Evolutionary conservation across 2,797 vertebrate species (phyloP), one percentile per base, ranked within the genome.

Genomic region (Synanceia verrucosa): DNA sequence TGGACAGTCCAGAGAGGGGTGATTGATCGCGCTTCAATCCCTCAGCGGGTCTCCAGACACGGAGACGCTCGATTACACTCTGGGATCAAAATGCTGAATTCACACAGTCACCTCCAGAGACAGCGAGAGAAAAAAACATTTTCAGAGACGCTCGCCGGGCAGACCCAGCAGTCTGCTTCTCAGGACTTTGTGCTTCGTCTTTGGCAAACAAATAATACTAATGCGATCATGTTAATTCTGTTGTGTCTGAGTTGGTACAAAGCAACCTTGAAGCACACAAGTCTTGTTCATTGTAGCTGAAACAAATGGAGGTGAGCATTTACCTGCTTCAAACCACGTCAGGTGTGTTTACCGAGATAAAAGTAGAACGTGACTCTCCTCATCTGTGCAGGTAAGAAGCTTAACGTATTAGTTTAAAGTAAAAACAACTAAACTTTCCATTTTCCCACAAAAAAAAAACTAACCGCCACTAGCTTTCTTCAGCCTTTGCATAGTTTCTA

Each of bases 11-110:
- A 29, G 76, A 81, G 67, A 82, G 84, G 55, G 67, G 86, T 91
- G 87, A 92, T 91, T 85, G 90, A 91, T 91, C 77, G 81, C 14
- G 60, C 78, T 75, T 89, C 82, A 77, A 88, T 88, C 87, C 84
- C 85, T 89, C 83, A 37, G 75, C 37, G 70, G 78, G 76, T 91
- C 86, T 89, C 79, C 84, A 87, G 89, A 88, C 89, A 82, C 71
- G 83, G 83, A 82, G 88, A 89, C 70, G 87, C 87, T 92, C 86
- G 74, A 92, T 92, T 90, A 91, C 87, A 71, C 87, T 73, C 80
- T 18, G 70, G 82, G 91, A 92, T 91, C 89, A 91, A 86, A 88
- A 89, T 85, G 86, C 88, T 88, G 87, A 92, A 90, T 86, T 89
- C 84, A 87, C 91, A 84, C 73, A 78, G 78, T 78, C 80, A 13